Evolutionary conservation across 2,797 vertebrate species (phyloP).

Genomic region (Acanthis flammea): DNA sequence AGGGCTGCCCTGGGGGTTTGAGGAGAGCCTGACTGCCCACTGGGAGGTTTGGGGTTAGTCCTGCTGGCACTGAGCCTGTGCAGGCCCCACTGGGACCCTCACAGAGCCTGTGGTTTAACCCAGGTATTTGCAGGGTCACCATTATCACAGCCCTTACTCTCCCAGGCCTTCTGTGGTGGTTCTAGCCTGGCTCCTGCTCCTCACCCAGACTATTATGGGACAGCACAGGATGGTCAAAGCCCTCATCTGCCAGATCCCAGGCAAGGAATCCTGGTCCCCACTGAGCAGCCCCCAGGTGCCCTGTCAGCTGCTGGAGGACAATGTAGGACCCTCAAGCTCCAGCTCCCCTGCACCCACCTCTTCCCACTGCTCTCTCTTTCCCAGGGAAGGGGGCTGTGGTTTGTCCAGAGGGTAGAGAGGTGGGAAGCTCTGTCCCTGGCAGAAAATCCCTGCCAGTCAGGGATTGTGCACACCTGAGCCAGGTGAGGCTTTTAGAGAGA

Average conservation of each 20-base stretch:
- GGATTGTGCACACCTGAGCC: not conserved
- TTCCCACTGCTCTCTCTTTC: not conserved
- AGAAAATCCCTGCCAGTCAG: not conserved
- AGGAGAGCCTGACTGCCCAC: not conserved
- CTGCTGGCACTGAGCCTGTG: not conserved
- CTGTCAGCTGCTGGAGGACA: not conserved
- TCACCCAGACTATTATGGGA: not conserved
- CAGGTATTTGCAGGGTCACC: not conserved
- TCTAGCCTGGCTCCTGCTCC: not conserved
- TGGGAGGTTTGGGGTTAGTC: not conserved
- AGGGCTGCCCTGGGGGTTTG: not conserved
- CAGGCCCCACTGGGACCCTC: not conserved
- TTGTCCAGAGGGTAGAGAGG: not conserved
- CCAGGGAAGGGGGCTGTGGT: not conserved
- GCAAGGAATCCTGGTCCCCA: rapidly evolving
- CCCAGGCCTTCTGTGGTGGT: not conserved
- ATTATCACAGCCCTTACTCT: rapidly evolving
- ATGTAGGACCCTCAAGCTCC: not conserved
- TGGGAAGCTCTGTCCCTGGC: not conserved
- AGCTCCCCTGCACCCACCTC: not conserved
- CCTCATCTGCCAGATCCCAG: not conserved
- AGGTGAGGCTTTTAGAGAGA: not conserved
- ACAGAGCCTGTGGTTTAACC: not conserved
- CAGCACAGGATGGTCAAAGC: not conserved
- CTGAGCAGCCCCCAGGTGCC: not conserved